phyloP scores from a whole-genome alignment of 2,797 vertebrate species.

The Sarcophilus harrisii region DNA sequence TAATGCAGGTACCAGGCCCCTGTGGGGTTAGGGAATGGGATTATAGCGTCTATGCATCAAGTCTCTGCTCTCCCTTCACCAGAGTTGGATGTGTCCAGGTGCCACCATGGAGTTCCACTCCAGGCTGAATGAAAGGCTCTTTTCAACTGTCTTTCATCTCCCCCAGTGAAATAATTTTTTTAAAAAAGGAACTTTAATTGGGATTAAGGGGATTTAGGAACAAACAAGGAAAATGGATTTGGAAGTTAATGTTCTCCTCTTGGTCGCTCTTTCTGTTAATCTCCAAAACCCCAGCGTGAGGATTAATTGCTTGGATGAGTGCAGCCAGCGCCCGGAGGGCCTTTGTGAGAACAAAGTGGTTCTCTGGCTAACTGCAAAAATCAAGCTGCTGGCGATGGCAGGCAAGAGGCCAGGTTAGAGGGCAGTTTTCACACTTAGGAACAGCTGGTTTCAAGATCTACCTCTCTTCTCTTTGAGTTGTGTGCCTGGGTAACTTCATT shows the following conservation, averaged over 20 bases:
- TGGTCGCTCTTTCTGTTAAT: not conserved
- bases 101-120: not conserved
- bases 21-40: not conserved
- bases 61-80: not conserved
- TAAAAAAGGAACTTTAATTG: conserved; percentile 1
- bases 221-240: conserved; percentile 1
- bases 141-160: not conserved
- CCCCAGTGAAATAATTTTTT: not conserved
- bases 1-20: not conserved
- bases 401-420: not conserved
- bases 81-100: not conserved
- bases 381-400: not conserved
- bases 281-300: not conserved
- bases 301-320: conserved; percentile 23
- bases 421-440: not conserved
- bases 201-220: conserved; percentile 22
- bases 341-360: not conserved
- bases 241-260: not conserved
- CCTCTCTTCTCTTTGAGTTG: not conserved
- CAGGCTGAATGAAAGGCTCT: not conserved
- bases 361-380: not conserved
- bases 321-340: not conserved
- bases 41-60: not conserved
- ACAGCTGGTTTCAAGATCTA: not conserved
- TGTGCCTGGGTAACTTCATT: not conserved